phyloP scores from a whole-genome alignment of 2,797 vertebrate species.

The Amblyraja radiata region DNA sequence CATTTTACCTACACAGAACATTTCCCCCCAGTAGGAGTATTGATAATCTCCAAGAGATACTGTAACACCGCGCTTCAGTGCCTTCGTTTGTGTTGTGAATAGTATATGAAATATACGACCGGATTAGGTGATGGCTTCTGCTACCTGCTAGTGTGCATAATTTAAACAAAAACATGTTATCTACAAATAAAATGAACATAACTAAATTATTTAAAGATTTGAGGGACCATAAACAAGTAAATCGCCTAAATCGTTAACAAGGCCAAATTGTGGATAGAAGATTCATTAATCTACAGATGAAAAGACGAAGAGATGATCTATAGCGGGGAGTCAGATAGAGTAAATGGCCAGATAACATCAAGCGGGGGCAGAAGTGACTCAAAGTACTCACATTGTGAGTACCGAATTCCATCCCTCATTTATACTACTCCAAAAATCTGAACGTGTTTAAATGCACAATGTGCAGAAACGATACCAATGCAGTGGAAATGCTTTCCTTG shows the following conservation, averaged over 20 bases:
- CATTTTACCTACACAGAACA: neutral
- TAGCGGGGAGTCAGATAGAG: neutral
- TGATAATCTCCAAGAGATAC: neutral
- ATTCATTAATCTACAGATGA: neutral
- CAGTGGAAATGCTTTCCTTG: neutral
- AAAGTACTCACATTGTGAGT: neutral
- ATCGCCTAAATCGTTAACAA: neutral
- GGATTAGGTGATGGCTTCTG: neutral
- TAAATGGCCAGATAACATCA: constrained; percentile 6
- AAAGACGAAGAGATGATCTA: neutral
- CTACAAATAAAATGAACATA: neutral
- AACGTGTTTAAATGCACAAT: neutral
- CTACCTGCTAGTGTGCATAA: neutral
- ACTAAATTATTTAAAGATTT: neutral
- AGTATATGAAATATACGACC: neutral
- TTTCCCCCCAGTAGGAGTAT: neutral
- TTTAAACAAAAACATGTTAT: neutral
- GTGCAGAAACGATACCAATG: neutral
- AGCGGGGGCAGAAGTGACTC: neutral
- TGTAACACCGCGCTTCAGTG: neutral
- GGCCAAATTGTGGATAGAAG: no score
- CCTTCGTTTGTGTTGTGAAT: neutral
- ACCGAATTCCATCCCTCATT: neutral
- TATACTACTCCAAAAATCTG: neutral
- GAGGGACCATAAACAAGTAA: neutral